These are phyloP conservation scores for Lasioglossum marginatum DNA, from an alignment of 2,888 invertebrate species.

Conservation along the genomic window DNA sequence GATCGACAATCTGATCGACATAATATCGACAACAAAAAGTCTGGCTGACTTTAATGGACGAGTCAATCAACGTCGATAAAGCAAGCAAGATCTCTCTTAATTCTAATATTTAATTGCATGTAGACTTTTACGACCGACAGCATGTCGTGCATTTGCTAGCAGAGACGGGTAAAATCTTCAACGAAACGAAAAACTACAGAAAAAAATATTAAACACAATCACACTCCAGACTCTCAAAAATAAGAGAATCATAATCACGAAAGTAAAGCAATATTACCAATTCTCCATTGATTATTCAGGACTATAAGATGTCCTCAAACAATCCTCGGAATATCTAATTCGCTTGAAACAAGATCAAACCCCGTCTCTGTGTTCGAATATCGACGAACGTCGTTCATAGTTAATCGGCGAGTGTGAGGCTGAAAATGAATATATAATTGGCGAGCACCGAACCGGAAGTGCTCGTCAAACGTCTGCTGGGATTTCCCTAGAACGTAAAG, in stretches of 20 bases:
- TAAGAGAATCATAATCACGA: neutral
- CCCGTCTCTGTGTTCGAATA: neutral
- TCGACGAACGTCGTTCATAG: conserved; percentile 11
- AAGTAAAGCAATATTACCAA: neutral
- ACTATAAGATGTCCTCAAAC: neutral
- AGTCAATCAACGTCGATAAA: neutral
- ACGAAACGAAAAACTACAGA: neutral
- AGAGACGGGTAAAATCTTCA: neutral
- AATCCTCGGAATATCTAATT: conserved; percentile 8
- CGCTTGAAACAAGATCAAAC: neutral
- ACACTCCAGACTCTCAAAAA: neutral
- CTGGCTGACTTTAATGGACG: neutral
- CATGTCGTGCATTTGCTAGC: neutral
- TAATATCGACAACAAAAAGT: neutral
- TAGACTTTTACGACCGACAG: neutral
- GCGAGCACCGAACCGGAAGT: neutral
- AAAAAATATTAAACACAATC: neutral
- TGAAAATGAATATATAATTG: neutral
- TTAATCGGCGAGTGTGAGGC: neutral
- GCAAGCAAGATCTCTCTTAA: neutral
- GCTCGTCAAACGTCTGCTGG: neutral
- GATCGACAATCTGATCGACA: neutral
- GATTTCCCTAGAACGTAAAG: neutral
- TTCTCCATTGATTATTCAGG: neutral
- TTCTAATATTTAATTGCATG: neutral